A percentile compares a stretch with the other conserved stretches of the same genome.
Evolutionary conservation across 2,797 vertebrate species (phyloP).

Genomic region (Labroides dimidiatus): DNA sequence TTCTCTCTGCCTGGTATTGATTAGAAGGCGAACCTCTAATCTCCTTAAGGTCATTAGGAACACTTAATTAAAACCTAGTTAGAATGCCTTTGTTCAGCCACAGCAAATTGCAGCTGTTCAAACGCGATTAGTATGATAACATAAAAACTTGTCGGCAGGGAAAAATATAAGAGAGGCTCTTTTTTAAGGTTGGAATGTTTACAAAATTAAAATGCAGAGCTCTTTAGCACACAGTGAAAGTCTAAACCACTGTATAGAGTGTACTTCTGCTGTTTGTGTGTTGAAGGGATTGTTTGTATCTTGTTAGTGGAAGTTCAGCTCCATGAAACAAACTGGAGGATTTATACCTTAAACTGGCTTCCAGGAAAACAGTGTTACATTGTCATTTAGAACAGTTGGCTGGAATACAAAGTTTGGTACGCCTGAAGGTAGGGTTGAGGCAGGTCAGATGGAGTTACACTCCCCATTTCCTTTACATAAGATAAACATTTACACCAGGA

Average conservation of each 20-base stretch:
- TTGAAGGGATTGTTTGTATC: slow-evolving; percentile 21
- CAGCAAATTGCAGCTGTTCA: slow-evolving; percentile 94
- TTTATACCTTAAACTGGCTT: slow-evolving; percentile 28
- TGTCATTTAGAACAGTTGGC: neutral
- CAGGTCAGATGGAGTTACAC: neutral
- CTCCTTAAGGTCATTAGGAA: slow-evolving; percentile 97
- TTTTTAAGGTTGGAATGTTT: slow-evolving; percentile 74
- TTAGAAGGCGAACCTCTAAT: slow-evolving; percentile 97
- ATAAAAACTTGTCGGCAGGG: slow-evolving; percentile 76
- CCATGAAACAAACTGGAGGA: slow-evolving; percentile 22
- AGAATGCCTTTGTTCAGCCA: slow-evolving; percentile 91
- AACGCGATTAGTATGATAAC: slow-evolving; percentile 93
- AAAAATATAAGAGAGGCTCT: slow-evolving; percentile 71
- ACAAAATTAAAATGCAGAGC: slow-evolving; percentile 76
- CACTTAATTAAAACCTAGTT: slow-evolving; percentile 99
- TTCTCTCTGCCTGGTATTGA: slow-evolving; percentile 90
- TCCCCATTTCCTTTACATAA: too few relatives aligned
- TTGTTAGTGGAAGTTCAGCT: slow-evolving; percentile 32
- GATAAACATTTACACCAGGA: too few relatives aligned
- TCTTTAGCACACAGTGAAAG: slow-evolving; percentile 58
- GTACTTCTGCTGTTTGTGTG: slow-evolving; percentile 32
- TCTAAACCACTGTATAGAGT: slow-evolving; percentile 45
- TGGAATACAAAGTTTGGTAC: neutral
- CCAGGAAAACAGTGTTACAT: slow-evolving; percentile 5
- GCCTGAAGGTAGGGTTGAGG: too few relatives aligned